Percentiles rank a stretch among this genome's conserved stretches.
These are phyloP conservation scores for Danio jaintianensis DNA, from an alignment of 2,797 vertebrate species.

Conservation along the genomic window DNA sequence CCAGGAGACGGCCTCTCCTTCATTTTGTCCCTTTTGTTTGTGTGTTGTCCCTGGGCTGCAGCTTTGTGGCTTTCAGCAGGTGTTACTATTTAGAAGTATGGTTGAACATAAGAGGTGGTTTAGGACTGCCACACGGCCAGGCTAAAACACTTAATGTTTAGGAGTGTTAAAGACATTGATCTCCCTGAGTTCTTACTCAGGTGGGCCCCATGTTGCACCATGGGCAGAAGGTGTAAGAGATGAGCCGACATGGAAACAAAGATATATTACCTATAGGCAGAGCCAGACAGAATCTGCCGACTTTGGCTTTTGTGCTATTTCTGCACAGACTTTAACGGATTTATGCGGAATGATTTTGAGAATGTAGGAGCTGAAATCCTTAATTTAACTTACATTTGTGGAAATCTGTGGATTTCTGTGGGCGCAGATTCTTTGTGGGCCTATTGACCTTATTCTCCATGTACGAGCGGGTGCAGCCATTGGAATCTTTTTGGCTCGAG, in stretches of 20 bases:
- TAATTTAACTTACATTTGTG: too few species aligned
- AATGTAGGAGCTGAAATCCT: too few species aligned
- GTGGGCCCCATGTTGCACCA: background rate
- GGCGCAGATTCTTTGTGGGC: too few species aligned
- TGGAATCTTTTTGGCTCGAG: too few species aligned
- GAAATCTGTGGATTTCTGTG: too few species aligned
- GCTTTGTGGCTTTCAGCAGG: slow-evolving; percentile 68
- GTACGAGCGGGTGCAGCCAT: too few species aligned
- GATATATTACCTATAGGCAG: background rate
- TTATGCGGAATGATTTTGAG: too few species aligned
- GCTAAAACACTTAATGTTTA: slow-evolving; percentile 44
- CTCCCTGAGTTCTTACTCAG: background rate
- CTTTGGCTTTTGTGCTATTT: background rate
- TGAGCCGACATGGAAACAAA: background rate
- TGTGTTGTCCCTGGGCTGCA: slow-evolving; percentile 65
- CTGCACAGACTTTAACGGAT: too few species aligned
- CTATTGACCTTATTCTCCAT: too few species aligned
- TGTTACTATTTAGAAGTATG: slow-evolving; percentile 66
- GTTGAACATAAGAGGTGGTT: slow-evolving; percentile 56
- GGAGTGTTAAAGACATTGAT: slow-evolving; percentile 31
- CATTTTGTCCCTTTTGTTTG: slow-evolving; percentile 66
- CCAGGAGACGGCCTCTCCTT: slow-evolving; percentile 69
- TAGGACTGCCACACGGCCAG: slow-evolving; percentile 34
- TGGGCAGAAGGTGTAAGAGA: background rate
- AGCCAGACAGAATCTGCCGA: background rate